Percentiles rank a stretch among this genome's conserved stretches.
These are phyloP conservation scores for Arothron firmamentum DNA, from an alignment of 2,113 vertebrate species.

Conservation along the genomic window DNA sequence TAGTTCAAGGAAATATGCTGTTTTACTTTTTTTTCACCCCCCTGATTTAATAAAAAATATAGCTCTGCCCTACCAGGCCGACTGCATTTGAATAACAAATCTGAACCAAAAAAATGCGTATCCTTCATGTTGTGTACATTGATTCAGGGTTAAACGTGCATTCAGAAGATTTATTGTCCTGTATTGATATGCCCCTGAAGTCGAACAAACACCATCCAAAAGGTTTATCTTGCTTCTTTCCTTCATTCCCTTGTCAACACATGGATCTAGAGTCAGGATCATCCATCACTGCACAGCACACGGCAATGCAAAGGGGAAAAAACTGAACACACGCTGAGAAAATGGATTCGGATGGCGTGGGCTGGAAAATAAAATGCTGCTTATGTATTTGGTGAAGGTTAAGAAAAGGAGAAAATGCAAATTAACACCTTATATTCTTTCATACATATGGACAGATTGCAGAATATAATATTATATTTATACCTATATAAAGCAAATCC, in stretches of 20 bases:
- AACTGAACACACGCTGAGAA: constrained; percentile 66
- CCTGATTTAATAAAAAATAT: constrained; percentile 28
- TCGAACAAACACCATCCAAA: constrained; percentile 54
- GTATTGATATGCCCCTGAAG: constrained; percentile 44
- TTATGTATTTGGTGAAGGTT: constrained; percentile 70
- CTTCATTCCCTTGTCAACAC: constrained; percentile 56
- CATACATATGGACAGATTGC: not conserved
- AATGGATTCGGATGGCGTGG: constrained; percentile 57
- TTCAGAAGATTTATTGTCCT: constrained; percentile 71
- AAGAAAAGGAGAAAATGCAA: constrained; percentile 33
- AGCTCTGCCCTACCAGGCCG: constrained; percentile 27
- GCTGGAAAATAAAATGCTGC: constrained; percentile 68
- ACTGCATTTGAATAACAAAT: constrained; percentile 64
- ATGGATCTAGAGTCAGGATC: constrained; percentile 68
- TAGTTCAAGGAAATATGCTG: constrained; percentile 13
- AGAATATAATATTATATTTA: too few relatives aligned
- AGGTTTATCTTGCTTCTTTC: constrained; percentile 26
- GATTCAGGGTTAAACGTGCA: constrained; percentile 70
- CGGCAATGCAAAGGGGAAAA: constrained; percentile 43
- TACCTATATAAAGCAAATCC: too few relatives aligned
- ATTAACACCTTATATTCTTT: not conserved
- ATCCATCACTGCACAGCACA: constrained; percentile 72
- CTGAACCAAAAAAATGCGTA: constrained; percentile 38
- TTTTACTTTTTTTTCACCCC: constrained; percentile 10
- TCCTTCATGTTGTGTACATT: constrained; percentile 37